Base-by-base conservation (phyloP, 2,888 invertebrate genomes). In the Sceliomorpha sp. region DNA sequence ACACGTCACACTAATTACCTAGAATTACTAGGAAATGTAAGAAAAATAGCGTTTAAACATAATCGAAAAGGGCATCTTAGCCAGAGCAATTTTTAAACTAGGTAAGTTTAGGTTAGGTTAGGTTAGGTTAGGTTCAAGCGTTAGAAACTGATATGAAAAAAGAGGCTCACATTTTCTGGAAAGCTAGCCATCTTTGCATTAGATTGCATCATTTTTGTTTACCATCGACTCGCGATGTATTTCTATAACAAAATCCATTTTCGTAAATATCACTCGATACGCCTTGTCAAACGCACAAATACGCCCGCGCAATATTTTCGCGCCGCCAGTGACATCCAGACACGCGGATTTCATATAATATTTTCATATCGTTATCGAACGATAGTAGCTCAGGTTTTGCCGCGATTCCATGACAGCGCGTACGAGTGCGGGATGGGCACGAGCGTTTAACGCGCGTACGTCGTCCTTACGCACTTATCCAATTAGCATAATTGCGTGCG, bases 401-500 rank as follows among this genome's bases (percentile, higher is more conserved):
- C 42, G 50, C 62, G 64, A 72, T 73, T 58, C 47, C 64, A 12
- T 64, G 70, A 64, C 68, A 62, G 48, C 60, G 10, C 17, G 60
- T 44, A 67, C 67, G 8, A n/a, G 10, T 12, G 36, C 7, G 29
- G n/a, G 37, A 37, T 37, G 14, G n/a, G n/a, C 27, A 8, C 39
- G 58, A 34, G 50, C 67, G 63, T 34, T 47, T 68, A 51, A 62
- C 62, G 64, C 50, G 51, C 44, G 47, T 42, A 56, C 67, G 64
- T 32, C 17, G 36, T 66, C 66, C 69, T 75, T 73, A 70, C 74
- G 75, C 81, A 79, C 79, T 87, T 83, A 85, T 85, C 80, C 83
- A 87, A 86, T 87, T 86, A 87, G 81, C 83, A 82, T 87, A 85
- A 87, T 86, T 86, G 82, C 81, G 5, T 20, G 60, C 76, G 81